Evolutionary conservation across 2,888 invertebrate species (phyloP), one percentile per base, ranked within the genome.

Genomic region (Rhaphigaster nebulosa): DNA sequence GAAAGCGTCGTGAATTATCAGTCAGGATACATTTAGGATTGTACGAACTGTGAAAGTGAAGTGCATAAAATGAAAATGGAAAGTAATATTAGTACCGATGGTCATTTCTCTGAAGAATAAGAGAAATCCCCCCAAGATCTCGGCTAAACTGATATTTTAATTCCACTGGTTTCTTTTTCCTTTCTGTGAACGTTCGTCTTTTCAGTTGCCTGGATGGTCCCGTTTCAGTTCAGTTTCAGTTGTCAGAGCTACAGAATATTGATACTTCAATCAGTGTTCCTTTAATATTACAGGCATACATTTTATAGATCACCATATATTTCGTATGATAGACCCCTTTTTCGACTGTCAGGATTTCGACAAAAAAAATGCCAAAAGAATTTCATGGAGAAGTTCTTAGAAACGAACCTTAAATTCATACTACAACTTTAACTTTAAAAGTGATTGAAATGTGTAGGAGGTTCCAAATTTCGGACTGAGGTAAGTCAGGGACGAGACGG

Each of bases 1-100:
- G 70, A 76, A 76, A 76, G 70, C 70, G 34, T 76, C 70, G 20
- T 76, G 34, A 76, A 76, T 76, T 76, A 76, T 76, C 70, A 20
- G 34, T 20, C 6, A 38, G 70, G 38, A 38, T 76, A 23, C 2
- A 12, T 76, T 38, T 8, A 76, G 38, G 70, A 38, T 6, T 76
- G 1, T 23, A 76, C 34, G 20, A 38, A 34, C 34, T 76, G 70
- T 76, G 70, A 76, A 76, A 76, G 70, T 23, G 70, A 76, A 76
- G 70, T 38, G 38, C 70, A 76, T 38, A 18, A 76, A 76, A 34
- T 76, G 70, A 26, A 76, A 76, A 76, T 76, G 23, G 70, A 76
- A 76, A 76, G 70, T 38, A 38, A 76, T 76, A 38, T 76, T 38
- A 76, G 29, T 38, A 6, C 38, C 70, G 38, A 20, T 76, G 70